These are phyloP conservation scores for Subacronicta megacephala DNA, from an alignment of 2,888 invertebrate species.

Conservation along the genomic window DNA sequence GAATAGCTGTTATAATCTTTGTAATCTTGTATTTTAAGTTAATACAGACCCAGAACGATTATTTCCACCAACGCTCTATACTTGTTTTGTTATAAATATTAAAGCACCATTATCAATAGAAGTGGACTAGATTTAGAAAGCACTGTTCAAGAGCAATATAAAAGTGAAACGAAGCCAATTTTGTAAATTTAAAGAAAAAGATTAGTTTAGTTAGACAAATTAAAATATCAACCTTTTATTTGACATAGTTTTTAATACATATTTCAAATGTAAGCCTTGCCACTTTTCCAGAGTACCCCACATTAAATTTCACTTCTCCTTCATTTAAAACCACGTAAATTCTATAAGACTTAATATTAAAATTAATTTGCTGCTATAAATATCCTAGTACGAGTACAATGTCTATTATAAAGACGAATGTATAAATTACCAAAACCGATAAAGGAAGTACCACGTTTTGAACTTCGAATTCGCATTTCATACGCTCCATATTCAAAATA, in stretches of 20 bases:
- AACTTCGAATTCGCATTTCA: neutral
- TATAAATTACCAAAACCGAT: neutral
- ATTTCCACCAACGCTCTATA: slow-evolving; percentile 1
- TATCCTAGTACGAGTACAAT: no score
- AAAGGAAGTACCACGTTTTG: neutral
- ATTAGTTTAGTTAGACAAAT: no score
- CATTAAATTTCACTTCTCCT: no score
- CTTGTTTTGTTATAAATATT: slow-evolving; percentile 12
- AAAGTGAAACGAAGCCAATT: neutral
- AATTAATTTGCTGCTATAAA: neutral
- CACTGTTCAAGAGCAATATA: neutral
- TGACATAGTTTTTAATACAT: no score
- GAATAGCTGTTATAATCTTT: slow-evolving; percentile 49
- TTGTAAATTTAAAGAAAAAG: no score
- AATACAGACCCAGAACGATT: slow-evolving; percentile 11
- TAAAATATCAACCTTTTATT: no score
- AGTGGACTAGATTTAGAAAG: neutral
- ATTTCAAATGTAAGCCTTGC: no score
- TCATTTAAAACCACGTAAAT: no score
- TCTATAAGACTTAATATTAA: no score
- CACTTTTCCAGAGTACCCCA: no score
- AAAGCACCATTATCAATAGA: neutral
- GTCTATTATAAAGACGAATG: no score
- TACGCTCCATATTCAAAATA: neutral
- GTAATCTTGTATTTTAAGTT: slow-evolving; percentile 29